Evolutionary conservation across 2,797 vertebrate genomes (phyloP), one percentile per base, ranked within the genome.

Genomic region (Silurus aristotelis): DNA sequence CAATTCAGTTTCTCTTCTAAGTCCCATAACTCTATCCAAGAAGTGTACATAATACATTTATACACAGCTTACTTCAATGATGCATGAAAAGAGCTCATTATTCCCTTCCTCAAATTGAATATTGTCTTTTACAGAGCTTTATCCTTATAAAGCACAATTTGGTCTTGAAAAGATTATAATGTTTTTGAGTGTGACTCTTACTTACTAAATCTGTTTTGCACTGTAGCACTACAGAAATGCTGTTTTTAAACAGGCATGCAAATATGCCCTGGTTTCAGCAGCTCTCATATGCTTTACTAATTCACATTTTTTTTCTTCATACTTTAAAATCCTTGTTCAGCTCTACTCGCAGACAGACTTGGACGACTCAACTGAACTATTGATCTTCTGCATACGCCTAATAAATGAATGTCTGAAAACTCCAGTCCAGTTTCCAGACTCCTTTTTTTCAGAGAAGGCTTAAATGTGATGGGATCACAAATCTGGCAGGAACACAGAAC

Each of bases 41-140:
- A 81, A 56, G 48, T 85, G 27, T 67, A 80, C 43, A 52, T 48
- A 64, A 80, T 67, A 67, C 46, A 66, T 66, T 80, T 48, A 80
- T 61, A 70, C 66, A 80, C 17, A 66, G 76, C 68, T 73, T 61
- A 81, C 43, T 72, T 85, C 56, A 73, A 6, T 43, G 43, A 63
- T 70, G 82, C 60, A 55, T 83, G 71, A 76, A 48, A 12, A 55
- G n/a, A 61, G 63, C 63, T 82, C 52, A 64, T 70, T 67, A 81
- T 25, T 68, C 3, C 13, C 14, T 20, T 76, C 6, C 63, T 22
- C 43, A 77, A 66, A 68, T 6, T 76, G 56, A 64, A 76, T 46
- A 78, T 19, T 27, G 43, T 17, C 63, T 43, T 58, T 56, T 19
- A 58, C 10, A 22, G 20, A 56, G 48, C 66, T 13, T 58, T 6